A percentile compares a stretch with the other conserved stretches of the same genome.
These are phyloP conservation scores for Puntigrus tetrazona DNA, from an alignment of 2,113 vertebrate genomes.

Conservation along the genomic window DNA sequence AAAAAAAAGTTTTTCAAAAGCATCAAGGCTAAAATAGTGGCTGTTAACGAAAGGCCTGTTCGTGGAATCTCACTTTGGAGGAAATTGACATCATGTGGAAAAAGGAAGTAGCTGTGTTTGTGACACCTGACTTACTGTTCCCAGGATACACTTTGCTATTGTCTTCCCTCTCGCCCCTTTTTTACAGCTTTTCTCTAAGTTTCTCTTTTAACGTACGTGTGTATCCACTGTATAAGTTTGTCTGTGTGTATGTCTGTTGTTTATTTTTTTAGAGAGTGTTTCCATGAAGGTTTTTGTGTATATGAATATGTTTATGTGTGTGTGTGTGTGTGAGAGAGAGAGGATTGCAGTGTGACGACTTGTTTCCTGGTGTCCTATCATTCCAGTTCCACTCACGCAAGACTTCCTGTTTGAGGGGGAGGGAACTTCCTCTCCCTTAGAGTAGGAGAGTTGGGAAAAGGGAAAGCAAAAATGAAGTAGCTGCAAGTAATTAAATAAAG, in stretches of 20 bases:
- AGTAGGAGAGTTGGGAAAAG: slow-evolving; percentile 30
- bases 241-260: not conserved
- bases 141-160: slow-evolving; percentile 63
- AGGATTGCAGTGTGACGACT: slow-evolving; percentile 67
- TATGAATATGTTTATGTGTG: slow-evolving; percentile 22
- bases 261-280: not conserved
- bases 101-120: slow-evolving; percentile 70
- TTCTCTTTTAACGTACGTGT: not conserved
- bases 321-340: slow-evolving; percentile 41
- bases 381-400: slow-evolving; percentile 71
- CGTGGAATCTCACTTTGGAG: slow-evolving; percentile 46
- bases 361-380: slow-evolving; percentile 80
- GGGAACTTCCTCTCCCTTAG: slow-evolving; percentile 70
- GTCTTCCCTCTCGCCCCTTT: slow-evolving; percentile 31
- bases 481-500: slow-evolving; percentile 32
- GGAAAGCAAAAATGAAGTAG: not conserved
- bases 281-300: not conserved
- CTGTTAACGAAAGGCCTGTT: not conserved
- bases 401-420: slow-evolving; percentile 70
- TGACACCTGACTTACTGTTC: slow-evolving; percentile 67
- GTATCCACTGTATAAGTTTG: not conserved
- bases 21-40: not conserved
- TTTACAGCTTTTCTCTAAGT: not conserved
- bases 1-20: not conserved
- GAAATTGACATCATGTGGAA: slow-evolving; percentile 74